Conservation (phyloP, 30 jellyfish, hydroid and myxozoan genomes). For the Pelagia noctiluca region DNA sequence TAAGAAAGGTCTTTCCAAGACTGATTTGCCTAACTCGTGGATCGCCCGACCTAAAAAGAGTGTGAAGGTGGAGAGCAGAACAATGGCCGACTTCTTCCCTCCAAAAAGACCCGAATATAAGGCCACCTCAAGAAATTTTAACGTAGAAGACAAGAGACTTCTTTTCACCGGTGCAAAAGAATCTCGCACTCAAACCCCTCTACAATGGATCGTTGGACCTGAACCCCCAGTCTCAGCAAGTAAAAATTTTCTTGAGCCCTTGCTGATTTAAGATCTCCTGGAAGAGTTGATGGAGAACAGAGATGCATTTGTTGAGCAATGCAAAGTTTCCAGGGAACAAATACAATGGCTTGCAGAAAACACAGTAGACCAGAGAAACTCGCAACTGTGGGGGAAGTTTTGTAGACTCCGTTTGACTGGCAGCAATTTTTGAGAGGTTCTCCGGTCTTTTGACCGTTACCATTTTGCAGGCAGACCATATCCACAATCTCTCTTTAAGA, state of each 20-base stretch:
- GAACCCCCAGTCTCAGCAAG: slow-evolving; percentile 24
- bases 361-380: slow-evolving; percentile 19
- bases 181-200: background rate
- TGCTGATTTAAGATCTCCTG: slow-evolving; percentile 25
- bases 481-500: slow-evolving; percentile 38
- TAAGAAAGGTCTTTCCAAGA: slow-evolving; percentile 38
- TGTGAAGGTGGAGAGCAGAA: background rate
- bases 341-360: slow-evolving; percentile 30
- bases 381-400: slow-evolving; percentile 30
- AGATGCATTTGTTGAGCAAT: slow-evolving; percentile 28
- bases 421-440: slow-evolving; percentile 42
- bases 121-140: background rate
- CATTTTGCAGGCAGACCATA: slow-evolving; percentile 4
- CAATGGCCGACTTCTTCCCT: background rate
- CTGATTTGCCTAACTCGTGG: slow-evolving; percentile 48
- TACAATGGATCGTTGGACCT: slow-evolving; percentile 47
- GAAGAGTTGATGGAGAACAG: slow-evolving; percentile 34
- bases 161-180: background rate
- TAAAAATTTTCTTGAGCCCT: slow-evolving; percentile 21
- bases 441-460: background rate
- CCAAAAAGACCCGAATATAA: background rate
- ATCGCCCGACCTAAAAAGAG: slow-evolving; percentile 11
- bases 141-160: background rate
- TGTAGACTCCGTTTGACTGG: slow-evolving; percentile 39
- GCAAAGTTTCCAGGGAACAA: slow-evolving; percentile 32